phyloP scores from a whole-genome alignment of 2,888 invertebrate species.

The Drosophila lacicola region DNA sequence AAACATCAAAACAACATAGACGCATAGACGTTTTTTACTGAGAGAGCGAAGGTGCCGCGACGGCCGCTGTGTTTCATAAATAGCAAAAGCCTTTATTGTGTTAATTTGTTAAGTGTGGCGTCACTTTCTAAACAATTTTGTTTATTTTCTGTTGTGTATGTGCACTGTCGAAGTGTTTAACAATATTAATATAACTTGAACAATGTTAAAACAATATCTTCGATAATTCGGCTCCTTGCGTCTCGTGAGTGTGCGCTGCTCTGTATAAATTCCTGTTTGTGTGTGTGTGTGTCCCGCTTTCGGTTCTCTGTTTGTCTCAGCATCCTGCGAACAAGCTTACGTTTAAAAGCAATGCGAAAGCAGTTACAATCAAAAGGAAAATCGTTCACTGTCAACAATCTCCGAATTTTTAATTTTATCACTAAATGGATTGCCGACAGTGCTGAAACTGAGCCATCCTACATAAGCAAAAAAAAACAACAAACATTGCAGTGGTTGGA shows the following conservation, averaged over 20 bases:
- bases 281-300: conserved; percentile 8
- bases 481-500: neutral
- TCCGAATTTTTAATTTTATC: neutral
- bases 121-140: neutral
- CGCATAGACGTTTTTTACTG: too few species aligned
- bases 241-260: conserved; percentile 50
- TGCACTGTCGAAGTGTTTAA: neutral
- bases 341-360: conserved; percentile 5
- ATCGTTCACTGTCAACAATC: neutral
- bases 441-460: neutral
- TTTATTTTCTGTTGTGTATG: conserved; percentile 6
- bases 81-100: neutral
- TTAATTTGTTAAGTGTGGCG: conserved; percentile 7
- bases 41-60: neutral
- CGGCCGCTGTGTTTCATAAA: neutral
- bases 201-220: conserved; percentile 11
- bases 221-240: conserved; percentile 24
- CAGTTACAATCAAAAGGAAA: neutral
- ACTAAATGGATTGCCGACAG: conserved; percentile 39
- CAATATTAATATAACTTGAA: neutral
- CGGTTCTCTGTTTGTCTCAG: too few species aligned
- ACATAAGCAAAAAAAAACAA: conserved; percentile 1
- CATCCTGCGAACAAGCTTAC: too few species aligned
- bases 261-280: conserved; percentile 18
- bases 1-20: conserved; percentile 41